Conservation (phyloP, 1,140 invertebrate species). For the Tenebrio molitor region DNA sequence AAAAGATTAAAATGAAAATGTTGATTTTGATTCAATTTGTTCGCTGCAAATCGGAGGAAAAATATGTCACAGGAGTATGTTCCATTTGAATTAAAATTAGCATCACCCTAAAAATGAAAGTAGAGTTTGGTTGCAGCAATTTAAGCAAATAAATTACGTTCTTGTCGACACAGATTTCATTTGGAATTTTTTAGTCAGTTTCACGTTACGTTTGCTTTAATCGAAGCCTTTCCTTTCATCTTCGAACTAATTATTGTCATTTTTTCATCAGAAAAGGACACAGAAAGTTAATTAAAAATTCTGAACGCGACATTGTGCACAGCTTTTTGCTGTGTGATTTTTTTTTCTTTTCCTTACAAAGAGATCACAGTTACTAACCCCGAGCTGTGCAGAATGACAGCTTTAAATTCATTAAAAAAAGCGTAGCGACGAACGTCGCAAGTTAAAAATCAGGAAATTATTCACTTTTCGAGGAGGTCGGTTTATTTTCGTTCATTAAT, state of each 20-base stretch:
- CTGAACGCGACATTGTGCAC: not conserved
- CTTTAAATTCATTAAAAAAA: slow-evolving; percentile 5
- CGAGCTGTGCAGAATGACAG: not conserved
- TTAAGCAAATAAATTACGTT: too few species aligned
- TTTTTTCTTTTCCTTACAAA: not conserved
- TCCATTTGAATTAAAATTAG: not conserved
- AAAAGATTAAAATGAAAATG: too few species aligned
- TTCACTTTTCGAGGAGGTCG: not conserved
- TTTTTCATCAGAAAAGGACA: too few species aligned
- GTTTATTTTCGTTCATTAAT: slow-evolving; percentile 6
- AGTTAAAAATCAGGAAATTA: slow-evolving; percentile 9
- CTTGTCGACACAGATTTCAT: too few species aligned
- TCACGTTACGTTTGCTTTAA: too few species aligned
- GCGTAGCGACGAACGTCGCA: slow-evolving; percentile 1
- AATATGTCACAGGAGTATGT: not conserved
- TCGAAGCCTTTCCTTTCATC: too few species aligned
- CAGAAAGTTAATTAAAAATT: not conserved
- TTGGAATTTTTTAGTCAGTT: too few species aligned
- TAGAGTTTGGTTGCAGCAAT: too few species aligned
- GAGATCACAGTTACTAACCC: slow-evolving; percentile 4
- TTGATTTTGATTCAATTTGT: too few species aligned
- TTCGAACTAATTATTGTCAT: too few species aligned
- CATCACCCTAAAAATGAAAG: not conserved
- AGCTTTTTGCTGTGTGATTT: not conserved
- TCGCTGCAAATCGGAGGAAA: not conserved